Evolutionary conservation across 30 jellyfish, hydroid and myxozoan species (phyloP).

Genomic region (Euphysa ruthae): DNA sequence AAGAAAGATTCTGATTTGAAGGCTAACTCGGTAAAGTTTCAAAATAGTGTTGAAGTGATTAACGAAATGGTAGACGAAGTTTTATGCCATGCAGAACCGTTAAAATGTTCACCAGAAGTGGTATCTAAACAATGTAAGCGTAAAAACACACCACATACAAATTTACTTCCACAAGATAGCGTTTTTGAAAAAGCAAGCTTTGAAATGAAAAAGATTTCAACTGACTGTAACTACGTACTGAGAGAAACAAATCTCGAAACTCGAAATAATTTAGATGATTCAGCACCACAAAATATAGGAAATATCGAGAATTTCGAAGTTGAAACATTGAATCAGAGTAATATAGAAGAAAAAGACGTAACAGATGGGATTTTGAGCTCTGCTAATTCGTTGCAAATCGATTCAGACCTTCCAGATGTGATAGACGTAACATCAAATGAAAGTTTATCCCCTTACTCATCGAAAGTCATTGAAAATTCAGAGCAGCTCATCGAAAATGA

Average conservation of each 20-base stretch:
- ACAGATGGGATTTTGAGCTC: background rate
- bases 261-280: background rate
- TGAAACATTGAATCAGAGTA: background rate
- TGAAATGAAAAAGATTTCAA: background rate
- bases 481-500: background rate
- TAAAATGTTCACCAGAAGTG: constrained; percentile 11
- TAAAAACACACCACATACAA: background rate
- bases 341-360: background rate
- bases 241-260: no score
- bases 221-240: background rate
- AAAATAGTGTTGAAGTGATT: constrained; percentile 15
- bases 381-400: background rate
- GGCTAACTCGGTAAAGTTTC: constrained; percentile 4
- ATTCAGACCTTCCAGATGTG: background rate
- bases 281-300: background rate
- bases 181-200: background rate
- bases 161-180: background rate
- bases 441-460: background rate
- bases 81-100: constrained; percentile 10
- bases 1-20: constrained; percentile 13
- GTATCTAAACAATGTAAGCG: background rate
- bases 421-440: no score
- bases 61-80: background rate
- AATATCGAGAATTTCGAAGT: background rate
- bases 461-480: background rate